A percentile compares a stretch with the other conserved stretches of the same genome.
These are phyloP conservation scores for Brachionus sp. DNA, from an alignment of 1,140 invertebrate genomes.

Conservation along the genomic window DNA sequence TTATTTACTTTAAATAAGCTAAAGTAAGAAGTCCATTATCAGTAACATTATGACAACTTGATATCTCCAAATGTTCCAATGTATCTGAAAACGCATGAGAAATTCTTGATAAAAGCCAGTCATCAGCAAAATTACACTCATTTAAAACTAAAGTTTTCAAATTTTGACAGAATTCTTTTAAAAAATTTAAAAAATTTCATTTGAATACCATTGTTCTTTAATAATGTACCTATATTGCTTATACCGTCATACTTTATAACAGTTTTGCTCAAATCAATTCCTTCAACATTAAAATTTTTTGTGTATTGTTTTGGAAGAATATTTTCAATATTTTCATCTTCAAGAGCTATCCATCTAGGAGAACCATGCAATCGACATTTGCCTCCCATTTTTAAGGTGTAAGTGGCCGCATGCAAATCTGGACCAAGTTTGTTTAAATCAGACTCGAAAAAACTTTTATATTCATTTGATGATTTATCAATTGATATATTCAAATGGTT, in stretches of 20 bases:
- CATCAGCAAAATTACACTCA: not conserved
- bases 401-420: constrained; percentile 32
- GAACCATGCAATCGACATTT: constrained; percentile 15
- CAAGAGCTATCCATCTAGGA: not conserved
- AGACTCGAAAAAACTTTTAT: constrained; percentile 21
- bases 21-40: constrained; percentile 21
- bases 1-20: constrained; percentile 7
- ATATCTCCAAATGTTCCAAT: constrained; percentile 17
- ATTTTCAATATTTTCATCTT: not conserved
- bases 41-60: not conserved
- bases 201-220: not conserved
- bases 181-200: not conserved
- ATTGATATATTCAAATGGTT: not conserved
- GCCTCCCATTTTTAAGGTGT: constrained; percentile 34
- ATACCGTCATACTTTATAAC: constrained; percentile 18
- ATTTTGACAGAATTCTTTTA: not conserved
- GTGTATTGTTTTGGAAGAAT: not conserved
- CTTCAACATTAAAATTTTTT: constrained; percentile 13
- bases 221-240: constrained; percentile 24
- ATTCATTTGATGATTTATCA: not conserved
- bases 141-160: not conserved
- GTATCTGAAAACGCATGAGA: not conserved
- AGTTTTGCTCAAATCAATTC: constrained; percentile 23
- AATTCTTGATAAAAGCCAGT: constrained; percentile 19
- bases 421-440: constrained; percentile 12